Conservation (phyloP, 2,113 vertebrate genomes). For the Clinocottus analis region DNA sequence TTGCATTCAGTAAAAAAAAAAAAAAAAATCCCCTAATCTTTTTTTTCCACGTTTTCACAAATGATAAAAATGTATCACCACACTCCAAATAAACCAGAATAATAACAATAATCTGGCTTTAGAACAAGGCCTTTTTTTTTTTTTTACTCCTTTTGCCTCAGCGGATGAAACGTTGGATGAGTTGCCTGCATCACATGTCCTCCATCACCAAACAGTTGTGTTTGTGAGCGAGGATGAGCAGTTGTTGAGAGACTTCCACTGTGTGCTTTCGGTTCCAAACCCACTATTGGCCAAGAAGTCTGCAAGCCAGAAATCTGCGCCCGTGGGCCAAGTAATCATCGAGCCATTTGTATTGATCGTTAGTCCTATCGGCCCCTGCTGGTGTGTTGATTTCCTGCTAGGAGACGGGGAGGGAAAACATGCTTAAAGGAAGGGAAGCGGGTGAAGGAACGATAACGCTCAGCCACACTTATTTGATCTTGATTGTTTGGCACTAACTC, state of each 20-base stretch:
- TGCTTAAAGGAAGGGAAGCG: slow-evolving; percentile 4
- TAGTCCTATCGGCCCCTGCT: slow-evolving; percentile 41
- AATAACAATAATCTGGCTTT: neutral
- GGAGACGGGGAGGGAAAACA: slow-evolving; percentile 35
- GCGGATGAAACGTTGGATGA: slow-evolving; percentile 38
- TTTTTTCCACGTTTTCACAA: neutral
- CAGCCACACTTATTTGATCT: slow-evolving; percentile 27
- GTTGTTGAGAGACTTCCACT: slow-evolving; percentile 30
- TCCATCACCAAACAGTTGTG: slow-evolving; percentile 35
- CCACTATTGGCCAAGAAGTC: slow-evolving; percentile 31
- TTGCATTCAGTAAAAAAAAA: neutral
- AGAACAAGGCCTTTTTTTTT: slow-evolving; percentile 3
- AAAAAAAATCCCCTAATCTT: neutral
- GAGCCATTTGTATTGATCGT: slow-evolving; percentile 69
- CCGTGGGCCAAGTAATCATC: slow-evolving; percentile 61
- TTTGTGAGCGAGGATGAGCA: slow-evolving; percentile 24
- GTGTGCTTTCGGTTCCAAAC: slow-evolving; percentile 48
- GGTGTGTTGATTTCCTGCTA: slow-evolving; percentile 50
- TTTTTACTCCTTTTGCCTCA: slow-evolving; percentile 8
- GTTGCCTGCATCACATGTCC: neutral
- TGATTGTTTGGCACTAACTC: slow-evolving; percentile 40
- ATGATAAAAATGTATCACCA: neutral
- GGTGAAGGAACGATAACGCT: slow-evolving; percentile 5
- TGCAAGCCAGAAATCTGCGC: slow-evolving; percentile 40
- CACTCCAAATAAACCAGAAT: neutral